These are phyloP conservation scores for Phoxinus dragarum DNA, from an alignment of 2,797 vertebrate genomes.

Conservation along the genomic window DNA sequence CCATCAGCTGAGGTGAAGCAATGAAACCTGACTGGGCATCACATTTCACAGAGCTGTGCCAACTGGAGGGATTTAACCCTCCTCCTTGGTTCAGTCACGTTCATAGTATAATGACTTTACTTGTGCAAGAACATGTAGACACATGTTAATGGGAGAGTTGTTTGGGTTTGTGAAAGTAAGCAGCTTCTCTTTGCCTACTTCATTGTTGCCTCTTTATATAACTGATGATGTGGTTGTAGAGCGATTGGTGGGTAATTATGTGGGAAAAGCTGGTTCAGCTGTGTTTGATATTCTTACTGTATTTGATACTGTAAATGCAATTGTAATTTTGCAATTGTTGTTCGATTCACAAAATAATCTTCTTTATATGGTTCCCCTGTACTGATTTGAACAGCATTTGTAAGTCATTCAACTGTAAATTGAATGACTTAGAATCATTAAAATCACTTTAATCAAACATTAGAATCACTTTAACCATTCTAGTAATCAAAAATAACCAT, in stretches of 20 bases:
- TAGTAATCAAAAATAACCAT: background rate
- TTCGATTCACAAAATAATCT: background rate
- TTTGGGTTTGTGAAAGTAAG: slow-evolving; percentile 64
- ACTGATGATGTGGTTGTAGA: slow-evolving; percentile 33
- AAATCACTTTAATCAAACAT: background rate
- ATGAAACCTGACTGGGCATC: slow-evolving; percentile 55
- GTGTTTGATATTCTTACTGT: background rate
- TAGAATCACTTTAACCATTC: background rate
- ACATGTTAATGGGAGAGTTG: slow-evolving; percentile 58
- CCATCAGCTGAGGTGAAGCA: slow-evolving; percentile 45
- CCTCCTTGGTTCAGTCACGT: slow-evolving; percentile 37
- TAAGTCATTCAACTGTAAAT: background rate
- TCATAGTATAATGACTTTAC: slow-evolving; percentile 53
- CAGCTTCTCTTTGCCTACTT: slow-evolving; percentile 51
- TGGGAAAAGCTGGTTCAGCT: background rate
- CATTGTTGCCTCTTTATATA: slow-evolving; percentile 69
- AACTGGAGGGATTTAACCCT: slow-evolving; percentile 53
- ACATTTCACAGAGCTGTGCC: slow-evolving; percentile 58
- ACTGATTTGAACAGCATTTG: background rate
- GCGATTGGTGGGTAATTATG: background rate
- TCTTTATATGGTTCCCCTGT: background rate
- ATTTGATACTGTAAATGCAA: background rate
- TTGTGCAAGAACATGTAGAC: slow-evolving; percentile 50
- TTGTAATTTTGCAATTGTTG: background rate
- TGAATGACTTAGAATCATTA: too few species aligned